phyloP scores from a whole-genome alignment of 92 coral and sea anemone species.

The Plumapathes pennacea region DNA sequence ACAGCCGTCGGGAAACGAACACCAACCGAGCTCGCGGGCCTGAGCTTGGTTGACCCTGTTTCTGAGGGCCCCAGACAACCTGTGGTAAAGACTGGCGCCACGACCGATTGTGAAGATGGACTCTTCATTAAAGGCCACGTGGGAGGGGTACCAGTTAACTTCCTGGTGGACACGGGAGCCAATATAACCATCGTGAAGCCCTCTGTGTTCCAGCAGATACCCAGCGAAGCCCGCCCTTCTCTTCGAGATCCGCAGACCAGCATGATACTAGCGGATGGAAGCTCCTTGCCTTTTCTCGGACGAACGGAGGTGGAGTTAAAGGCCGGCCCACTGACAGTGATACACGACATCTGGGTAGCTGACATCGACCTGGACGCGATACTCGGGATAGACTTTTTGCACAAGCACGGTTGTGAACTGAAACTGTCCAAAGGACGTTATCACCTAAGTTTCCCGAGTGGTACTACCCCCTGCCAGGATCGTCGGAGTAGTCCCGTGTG shows the following conservation, averaged over 20 bases:
- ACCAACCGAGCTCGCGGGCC: constrained; percentile 4
- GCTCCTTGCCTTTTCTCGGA: constrained; percentile 11
- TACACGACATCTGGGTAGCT: constrained; percentile 41
- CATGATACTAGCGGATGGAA: constrained; percentile 19
- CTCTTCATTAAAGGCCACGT: constrained; percentile 19
- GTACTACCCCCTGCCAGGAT: constrained; percentile 41
- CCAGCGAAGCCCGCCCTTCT: neutral
- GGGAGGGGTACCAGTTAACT: constrained; percentile 3
- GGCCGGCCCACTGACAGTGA: constrained; percentile 23
- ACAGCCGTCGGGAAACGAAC: constrained; percentile 4
- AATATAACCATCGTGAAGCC: constrained; percentile 30
- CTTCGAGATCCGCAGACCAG: constrained; percentile 1
- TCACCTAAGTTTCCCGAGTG: constrained; percentile 10
- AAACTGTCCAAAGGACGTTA: constrained; percentile 18
- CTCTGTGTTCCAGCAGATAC: constrained; percentile 16
- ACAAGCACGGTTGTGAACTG: constrained; percentile 45
- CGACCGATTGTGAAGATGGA: constrained; percentile 17
- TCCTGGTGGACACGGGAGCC: constrained; percentile 38
- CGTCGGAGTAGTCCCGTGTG: neutral
- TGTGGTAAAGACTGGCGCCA: constrained; percentile 4
- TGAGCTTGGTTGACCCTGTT: neutral
- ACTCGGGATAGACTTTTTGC: constrained; percentile 53
- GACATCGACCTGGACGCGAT: constrained; percentile 31
- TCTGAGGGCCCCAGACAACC: constrained; percentile 1
- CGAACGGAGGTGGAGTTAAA: constrained; percentile 2